phyloP scores from a whole-genome alignment of 2,113 vertebrate genomes.

The Piprites chloris region DNA sequence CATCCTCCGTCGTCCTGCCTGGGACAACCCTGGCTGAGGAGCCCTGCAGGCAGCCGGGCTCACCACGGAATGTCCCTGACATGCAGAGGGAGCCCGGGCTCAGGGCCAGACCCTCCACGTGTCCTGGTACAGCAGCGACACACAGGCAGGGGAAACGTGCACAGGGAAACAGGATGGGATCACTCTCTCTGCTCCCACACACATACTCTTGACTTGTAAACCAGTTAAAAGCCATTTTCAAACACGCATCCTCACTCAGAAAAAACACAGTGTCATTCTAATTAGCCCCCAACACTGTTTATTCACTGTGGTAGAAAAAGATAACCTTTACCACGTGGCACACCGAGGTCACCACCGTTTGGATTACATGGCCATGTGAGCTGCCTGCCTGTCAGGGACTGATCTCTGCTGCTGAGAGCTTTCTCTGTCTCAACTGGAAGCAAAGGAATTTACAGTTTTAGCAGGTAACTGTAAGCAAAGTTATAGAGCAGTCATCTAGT shows the following conservation, averaged over 20 bases:
- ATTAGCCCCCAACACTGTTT: neutral
- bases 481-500: accelerated
- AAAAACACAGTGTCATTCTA: accelerated
- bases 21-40: neutral
- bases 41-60: neutral
- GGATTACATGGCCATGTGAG: accelerated
- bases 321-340: accelerated
- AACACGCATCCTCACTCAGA: accelerated
- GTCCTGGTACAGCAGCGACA: neutral
- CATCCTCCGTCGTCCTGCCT: neutral
- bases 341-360: accelerated
- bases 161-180: accelerated
- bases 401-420: accelerated
- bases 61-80: neutral
- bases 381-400: neutral
- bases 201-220: neutral
- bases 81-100: neutral
- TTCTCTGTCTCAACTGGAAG: neutral
- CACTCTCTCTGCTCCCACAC: accelerated
- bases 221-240: neutral
- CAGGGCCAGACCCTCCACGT: neutral
- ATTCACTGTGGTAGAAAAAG: neutral
- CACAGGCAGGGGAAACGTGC: neutral
- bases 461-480: neutral
- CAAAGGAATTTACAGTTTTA: neutral